A percentile compares a stretch with the other conserved stretches of the same genome.
Conservation (phyloP, 2,113 vertebrate species). For the Pteronura brasiliensis region DNA sequence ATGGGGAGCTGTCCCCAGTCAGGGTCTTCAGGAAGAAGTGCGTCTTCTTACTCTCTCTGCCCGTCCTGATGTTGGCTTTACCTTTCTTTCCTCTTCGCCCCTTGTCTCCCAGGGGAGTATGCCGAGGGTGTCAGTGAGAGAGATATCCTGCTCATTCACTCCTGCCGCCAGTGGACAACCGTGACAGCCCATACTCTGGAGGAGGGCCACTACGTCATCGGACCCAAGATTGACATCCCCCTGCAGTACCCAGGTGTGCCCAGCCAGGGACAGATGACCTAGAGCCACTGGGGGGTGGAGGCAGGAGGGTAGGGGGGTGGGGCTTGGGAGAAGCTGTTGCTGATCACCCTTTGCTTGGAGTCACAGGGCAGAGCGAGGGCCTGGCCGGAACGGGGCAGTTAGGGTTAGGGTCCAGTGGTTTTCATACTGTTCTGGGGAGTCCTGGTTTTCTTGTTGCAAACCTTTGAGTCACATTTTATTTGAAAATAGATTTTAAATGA, state of each 20-base stretch:
- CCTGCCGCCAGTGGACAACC: conserved; percentile 98
- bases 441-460: neutral
- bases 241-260: conserved; percentile 94
- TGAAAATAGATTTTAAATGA: conserved; percentile 29
- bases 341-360: neutral
- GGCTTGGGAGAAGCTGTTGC: neutral
- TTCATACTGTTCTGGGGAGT: neutral
- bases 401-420: neutral
- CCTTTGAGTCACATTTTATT: conserved; percentile 28
- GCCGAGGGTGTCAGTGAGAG: conserved; percentile 94
- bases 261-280: neutral
- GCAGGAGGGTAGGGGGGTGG: neutral
- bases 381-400: neutral
- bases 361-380: neutral
- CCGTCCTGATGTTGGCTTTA: neutral
- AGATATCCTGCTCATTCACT: conserved; percentile 94
- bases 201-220: conserved; percentile 97
- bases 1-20: neutral
- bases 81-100: neutral
- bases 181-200: conserved; percentile 97
- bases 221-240: conserved; percentile 98
- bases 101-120: conserved; percentile 86
- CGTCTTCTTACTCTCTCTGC: neutral
- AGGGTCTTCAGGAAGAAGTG: neutral
- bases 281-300: neutral